Percentiles rank a stretch among this genome's conserved stretches.
Evolutionary conservation across 2,888 invertebrate species (phyloP).

Genomic region (Dasysyrphus albostriatus): DNA sequence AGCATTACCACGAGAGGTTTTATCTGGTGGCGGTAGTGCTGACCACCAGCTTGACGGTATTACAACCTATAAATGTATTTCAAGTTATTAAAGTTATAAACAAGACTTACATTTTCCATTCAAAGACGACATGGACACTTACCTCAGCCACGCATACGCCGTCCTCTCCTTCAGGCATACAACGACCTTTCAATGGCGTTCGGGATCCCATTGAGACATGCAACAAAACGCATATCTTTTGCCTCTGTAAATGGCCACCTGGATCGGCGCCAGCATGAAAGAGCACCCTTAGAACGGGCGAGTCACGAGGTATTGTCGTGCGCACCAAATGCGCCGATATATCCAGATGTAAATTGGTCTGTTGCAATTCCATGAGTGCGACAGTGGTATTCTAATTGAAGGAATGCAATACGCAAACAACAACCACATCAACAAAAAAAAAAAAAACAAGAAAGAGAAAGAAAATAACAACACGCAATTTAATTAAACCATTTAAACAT

Average conservation of each 20-base stretch:
- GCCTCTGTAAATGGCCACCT: constrained; percentile 90
- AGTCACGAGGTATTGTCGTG: constrained; percentile 92
- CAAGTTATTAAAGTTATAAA: constrained; percentile 38
- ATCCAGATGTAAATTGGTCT: constrained; percentile 91
- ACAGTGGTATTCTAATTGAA: constrained; percentile 85
- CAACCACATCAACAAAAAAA: constrained; percentile 17
- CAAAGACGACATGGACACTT: constrained; percentile 20
- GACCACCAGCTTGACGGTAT: constrained; percentile 97
- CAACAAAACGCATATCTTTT: constrained; percentile 91
- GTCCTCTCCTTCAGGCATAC: constrained; percentile 96
- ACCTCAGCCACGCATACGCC: constrained; percentile 95
- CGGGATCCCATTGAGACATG: constrained; percentile 88
- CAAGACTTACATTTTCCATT: constrained; percentile 40
- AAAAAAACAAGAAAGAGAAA: not conserved
- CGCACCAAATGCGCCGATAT: constrained; percentile 98
- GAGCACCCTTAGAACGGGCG: constrained; percentile 95
- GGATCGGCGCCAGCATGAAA: constrained; percentile 96
- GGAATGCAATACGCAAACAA: constrained; percentile 38
- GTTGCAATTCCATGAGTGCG: constrained; percentile 87
- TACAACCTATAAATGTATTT: constrained; percentile 85
- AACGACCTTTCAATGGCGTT: constrained; percentile 92
- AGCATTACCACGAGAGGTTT: constrained; percentile 85
- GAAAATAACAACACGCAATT: constrained; percentile 44
- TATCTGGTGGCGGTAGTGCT: constrained; percentile 87
- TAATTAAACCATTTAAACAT: constrained; percentile 56